phyloP scores from a whole-genome alignment of 2,113 vertebrate genomes.

The Okapia johnstoni region DNA sequence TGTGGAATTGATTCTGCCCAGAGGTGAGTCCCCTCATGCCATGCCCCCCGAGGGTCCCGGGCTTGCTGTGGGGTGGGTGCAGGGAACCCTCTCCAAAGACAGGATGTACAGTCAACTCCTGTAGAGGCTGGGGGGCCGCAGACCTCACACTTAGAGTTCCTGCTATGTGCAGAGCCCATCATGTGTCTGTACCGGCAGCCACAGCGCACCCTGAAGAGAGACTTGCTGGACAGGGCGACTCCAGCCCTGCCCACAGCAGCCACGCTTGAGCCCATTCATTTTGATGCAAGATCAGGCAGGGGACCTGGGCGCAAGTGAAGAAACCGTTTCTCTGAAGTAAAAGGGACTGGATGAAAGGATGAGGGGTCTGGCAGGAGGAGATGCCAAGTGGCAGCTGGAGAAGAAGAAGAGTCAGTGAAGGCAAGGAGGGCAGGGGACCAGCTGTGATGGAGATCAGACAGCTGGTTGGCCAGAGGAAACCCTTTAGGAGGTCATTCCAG shows the following conservation, averaged over 20 bases:
- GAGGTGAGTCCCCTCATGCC: neutral
- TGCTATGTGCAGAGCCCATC: neutral
- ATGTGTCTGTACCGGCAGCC: neutral
- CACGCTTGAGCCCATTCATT: neutral
- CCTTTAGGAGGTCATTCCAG: slow-evolving; percentile 40
- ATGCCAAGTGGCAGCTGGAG: neutral
- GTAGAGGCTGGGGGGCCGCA: neutral
- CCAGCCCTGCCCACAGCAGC: neutral
- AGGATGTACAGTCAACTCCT: neutral
- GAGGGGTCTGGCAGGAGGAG: neutral
- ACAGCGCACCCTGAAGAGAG: neutral
- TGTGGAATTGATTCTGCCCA: neutral
- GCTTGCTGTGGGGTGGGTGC: neutral
- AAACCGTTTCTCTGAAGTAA: neutral
- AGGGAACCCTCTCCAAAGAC: neutral
- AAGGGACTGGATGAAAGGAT: neutral
- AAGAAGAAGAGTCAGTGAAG: slow-evolving; percentile 20
- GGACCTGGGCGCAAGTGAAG: neutral
- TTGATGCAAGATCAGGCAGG: neutral
- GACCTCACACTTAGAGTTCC: neutral
- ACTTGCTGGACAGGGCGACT: neutral
- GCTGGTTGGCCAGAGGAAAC: slow-evolving; percentile 54
- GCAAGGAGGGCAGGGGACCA: slow-evolving; percentile 15
- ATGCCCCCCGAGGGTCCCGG: neutral
- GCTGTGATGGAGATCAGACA: slow-evolving; percentile 55